Evolutionary conservation across 1,140 invertebrate genomes (phyloP).

Genomic region (Mamestra configurata): DNA sequence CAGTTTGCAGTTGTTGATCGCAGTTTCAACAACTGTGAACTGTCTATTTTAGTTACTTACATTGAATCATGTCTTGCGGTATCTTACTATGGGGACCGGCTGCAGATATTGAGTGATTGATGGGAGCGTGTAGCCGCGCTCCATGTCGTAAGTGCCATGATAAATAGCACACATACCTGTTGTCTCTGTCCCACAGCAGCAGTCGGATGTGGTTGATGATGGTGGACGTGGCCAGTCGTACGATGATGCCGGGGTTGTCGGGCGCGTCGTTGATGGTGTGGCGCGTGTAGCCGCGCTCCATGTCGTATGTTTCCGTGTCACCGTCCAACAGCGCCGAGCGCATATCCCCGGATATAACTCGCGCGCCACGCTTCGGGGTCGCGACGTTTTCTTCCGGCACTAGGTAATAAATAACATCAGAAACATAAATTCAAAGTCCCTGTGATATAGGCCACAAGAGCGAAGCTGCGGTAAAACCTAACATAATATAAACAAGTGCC

Average conservation of each 20-base stretch:
- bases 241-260: conserved; percentile 94
- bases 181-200: conserved; percentile 98
- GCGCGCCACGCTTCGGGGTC: conserved; percentile 92
- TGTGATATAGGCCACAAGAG: no score
- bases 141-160: background rate
- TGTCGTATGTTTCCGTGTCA: conserved; percentile 95
- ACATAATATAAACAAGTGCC: no score
- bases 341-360: conserved; percentile 96
- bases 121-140: no score
- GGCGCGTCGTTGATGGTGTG: conserved; percentile 95
- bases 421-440: no score
- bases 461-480: no score
- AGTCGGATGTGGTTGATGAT: conserved; percentile 98
- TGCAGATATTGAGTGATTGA: no score
- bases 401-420: conserved; percentile 67
- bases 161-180: conserved; percentile 87
- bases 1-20: no score
- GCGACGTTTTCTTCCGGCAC: conserved; percentile 98
- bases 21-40: no score
- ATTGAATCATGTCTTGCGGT: no score
- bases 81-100: no score
- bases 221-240: conserved; percentile 95
- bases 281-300: conserved; percentile 97
- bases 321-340: conserved; percentile 95
- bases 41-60: no score